phyloP scores from a whole-genome alignment of 2,888 invertebrate genomes.

The Rotaria magnacalcarata region DNA sequence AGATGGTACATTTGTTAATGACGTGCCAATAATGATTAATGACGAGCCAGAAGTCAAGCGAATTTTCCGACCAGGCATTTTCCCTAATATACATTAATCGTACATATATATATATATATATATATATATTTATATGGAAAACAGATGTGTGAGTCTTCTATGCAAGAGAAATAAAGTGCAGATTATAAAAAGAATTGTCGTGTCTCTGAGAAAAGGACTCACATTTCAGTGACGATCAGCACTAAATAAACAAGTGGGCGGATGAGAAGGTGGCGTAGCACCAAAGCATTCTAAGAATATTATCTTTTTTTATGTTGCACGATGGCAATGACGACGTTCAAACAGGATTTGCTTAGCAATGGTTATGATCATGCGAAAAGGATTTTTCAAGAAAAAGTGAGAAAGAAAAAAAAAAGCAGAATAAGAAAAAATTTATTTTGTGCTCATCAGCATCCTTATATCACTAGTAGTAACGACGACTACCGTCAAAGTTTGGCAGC shows the following conservation, averaged over 20 bases:
- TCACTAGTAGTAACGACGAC: background rate
- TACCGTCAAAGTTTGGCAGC: background rate
- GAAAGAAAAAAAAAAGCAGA: background rate
- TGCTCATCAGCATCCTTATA: background rate
- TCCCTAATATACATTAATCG: background rate
- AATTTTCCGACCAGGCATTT: constrained; percentile 11
- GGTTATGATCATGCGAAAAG: background rate
- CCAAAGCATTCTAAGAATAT: background rate
- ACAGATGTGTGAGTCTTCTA: no score
- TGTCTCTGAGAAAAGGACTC: background rate
- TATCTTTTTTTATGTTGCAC: background rate
- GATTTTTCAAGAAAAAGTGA: background rate
- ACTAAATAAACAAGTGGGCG: background rate
- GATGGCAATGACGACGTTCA: background rate
- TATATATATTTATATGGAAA: background rate
- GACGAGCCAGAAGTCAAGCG: background rate
- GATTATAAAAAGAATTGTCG: background rate
- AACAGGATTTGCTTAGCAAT: background rate
- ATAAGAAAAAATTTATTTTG: background rate
- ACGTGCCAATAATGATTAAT: background rate
- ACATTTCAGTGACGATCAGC: background rate
- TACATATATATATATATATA: background rate
- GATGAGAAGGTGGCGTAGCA: background rate
- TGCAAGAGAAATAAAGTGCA: background rate
- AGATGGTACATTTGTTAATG: background rate